Percentiles rank a stretch among this genome's conserved stretches.
Evolutionary conservation across 2,888 invertebrate genomes (phyloP).

Genomic region (Oligia latruncula): DNA sequence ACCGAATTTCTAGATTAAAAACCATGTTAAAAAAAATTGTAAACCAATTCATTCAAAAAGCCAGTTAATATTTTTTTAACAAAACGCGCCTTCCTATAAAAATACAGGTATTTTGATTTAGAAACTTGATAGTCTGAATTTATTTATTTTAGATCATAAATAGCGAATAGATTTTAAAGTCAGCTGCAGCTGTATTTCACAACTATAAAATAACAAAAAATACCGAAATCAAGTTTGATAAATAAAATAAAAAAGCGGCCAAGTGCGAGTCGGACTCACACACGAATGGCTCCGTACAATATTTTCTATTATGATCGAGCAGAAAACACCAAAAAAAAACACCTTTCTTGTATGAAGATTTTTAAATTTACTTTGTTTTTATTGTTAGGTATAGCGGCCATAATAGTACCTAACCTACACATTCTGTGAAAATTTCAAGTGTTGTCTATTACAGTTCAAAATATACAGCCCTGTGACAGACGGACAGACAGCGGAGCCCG

Average conservation of each 20-base stretch:
- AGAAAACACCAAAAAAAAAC: not conserved
- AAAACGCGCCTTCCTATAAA: not conserved
- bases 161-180: not conserved
- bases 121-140: not conserved
- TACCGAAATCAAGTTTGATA: not conserved
- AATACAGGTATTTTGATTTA: not conserved
- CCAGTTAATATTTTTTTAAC: not conserved
- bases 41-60: not conserved
- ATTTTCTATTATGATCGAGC: not conserved
- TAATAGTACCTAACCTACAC: not conserved
- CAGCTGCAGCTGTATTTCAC: too few relatives aligned
- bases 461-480: not conserved
- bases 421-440: not conserved
- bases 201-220: not conserved
- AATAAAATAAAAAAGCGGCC: not conserved
- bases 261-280: not conserved
- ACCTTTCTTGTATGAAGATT: not conserved
- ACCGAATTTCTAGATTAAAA: not conserved
- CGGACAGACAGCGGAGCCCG: not conserved
- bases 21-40: not conserved
- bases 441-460: not conserved
- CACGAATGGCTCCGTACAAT: not conserved
- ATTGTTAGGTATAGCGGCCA: not conserved
- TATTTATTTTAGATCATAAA: constrained; percentile 8
- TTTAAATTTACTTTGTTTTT: not conserved